phyloP scores from a whole-genome alignment of 2,888 invertebrate species.

The Drosophila pseudotalamancana region DNA sequence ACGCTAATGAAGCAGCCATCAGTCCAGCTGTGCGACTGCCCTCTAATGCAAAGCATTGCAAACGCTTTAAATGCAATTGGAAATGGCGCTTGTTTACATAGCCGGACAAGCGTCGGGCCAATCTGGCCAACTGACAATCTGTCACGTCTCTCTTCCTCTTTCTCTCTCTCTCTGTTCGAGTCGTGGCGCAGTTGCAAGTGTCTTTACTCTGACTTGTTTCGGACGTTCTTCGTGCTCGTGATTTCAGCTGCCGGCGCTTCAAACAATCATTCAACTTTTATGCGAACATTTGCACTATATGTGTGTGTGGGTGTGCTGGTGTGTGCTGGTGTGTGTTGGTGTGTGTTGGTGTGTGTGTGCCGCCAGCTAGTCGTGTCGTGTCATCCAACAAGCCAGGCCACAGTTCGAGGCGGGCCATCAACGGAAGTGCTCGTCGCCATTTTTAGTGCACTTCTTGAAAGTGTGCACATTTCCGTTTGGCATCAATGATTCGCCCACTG shows the following conservation, averaged over 20 bases:
- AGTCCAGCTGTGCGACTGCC: constrained; percentile 8
- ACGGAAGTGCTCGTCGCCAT: constrained; percentile 79
- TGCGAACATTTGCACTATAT: constrained; percentile 53
- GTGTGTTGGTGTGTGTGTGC: constrained; percentile 3
- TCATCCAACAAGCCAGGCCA: constrained; percentile 40
- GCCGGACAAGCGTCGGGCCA: constrained; percentile 23
- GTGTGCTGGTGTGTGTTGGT: constrained; percentile 1
- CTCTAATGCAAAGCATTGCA: constrained; percentile 46
- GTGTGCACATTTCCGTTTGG: constrained; percentile 81
- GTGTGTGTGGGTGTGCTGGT: constrained; percentile 7
- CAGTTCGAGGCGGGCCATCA: constrained; percentile 56
- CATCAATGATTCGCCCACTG: constrained; percentile 75
- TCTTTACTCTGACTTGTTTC: constrained; percentile 36
- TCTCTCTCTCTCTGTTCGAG: constrained; percentile 8
- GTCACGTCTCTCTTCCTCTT: not conserved
- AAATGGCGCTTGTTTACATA: constrained; percentile 69
- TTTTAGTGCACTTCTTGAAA: constrained; percentile 79
- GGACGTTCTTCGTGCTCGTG: constrained; percentile 40
- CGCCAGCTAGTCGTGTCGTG: constrained; percentile 22
- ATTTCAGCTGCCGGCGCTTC: constrained; percentile 53
- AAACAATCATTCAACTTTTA: constrained; percentile 75
- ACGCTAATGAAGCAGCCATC: constrained; percentile 52
- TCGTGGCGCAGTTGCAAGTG: constrained; percentile 34
- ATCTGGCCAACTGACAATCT: constrained; percentile 6
- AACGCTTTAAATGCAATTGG: constrained; percentile 72